Conservation (phyloP, 2,113 vertebrate species). For the Sterrhoptilus dennistouni region DNA sequence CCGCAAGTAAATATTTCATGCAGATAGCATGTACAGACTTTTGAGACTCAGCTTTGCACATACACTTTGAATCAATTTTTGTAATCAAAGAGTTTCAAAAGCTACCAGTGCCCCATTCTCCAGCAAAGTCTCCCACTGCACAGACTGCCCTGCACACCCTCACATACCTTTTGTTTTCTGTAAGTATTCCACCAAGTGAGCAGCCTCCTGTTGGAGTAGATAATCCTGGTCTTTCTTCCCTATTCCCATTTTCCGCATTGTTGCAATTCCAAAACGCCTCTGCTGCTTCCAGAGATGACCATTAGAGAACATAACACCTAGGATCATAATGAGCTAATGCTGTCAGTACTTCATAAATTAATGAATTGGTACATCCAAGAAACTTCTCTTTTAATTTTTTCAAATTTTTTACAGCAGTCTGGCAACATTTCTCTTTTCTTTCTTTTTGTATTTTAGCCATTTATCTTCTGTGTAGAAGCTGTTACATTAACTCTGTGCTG, state of each 20-base stretch:
- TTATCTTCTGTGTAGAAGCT: background rate
- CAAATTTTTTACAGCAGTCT: background rate
- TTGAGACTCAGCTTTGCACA: background rate
- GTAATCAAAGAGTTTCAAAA: background rate
- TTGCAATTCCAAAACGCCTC: constrained; percentile 1
- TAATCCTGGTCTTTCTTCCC: background rate
- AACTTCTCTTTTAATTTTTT: background rate
- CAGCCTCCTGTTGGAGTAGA: background rate
- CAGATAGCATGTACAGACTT: background rate
- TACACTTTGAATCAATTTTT: background rate
- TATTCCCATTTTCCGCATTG: constrained; percentile 31
- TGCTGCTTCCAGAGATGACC: constrained; percentile 31
- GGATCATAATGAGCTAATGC: background rate
- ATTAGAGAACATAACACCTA: constrained; percentile 22
- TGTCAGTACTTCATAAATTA: background rate
- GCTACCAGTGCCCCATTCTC: background rate
- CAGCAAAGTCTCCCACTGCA: background rate
- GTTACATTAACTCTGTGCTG: background rate
- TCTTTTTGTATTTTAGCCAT: background rate
- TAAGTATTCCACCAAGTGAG: background rate
- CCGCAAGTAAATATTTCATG: background rate
- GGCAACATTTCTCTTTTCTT: background rate
- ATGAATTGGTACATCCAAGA: background rate
- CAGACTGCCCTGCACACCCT: no score
- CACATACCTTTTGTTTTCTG: background rate